Conservation (phyloP, 2,113 vertebrate species). For the Geothlypis trichas region DNA sequence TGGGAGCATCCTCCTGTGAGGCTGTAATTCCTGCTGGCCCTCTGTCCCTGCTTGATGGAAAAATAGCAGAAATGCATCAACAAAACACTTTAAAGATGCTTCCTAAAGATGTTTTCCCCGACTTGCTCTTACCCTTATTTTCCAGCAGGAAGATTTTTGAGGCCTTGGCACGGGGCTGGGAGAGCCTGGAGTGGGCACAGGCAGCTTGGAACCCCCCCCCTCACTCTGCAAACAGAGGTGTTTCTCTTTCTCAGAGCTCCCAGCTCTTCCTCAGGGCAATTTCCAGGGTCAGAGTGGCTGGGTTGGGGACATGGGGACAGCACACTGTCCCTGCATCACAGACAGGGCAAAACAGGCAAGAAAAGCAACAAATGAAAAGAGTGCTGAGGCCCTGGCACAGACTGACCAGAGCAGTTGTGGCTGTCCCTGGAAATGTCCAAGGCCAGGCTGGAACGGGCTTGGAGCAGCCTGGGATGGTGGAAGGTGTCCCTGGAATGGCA, state of each 20-base stretch:
- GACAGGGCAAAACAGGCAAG: background rate
- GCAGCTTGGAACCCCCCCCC: background rate
- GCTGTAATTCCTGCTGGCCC: background rate
- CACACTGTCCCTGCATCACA: background rate
- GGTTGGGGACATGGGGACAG: background rate
- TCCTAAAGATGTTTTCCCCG: no score
- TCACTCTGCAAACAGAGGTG: background rate
- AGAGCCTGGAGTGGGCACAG: background rate
- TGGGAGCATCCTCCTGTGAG: background rate
- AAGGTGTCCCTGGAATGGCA: background rate
- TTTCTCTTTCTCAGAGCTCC: background rate
- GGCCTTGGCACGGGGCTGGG: background rate
- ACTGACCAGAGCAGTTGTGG: accelerated
- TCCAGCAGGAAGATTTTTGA: background rate
- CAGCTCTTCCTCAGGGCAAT: background rate
- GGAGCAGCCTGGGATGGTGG: accelerated
- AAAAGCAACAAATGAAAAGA: background rate
- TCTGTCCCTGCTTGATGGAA: background rate
- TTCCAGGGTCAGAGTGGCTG: background rate
- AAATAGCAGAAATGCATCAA: no score
- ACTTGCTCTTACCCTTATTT: no score
- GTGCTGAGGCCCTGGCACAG: background rate
- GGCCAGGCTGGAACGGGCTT: background rate
- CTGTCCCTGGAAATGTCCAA: background rate
- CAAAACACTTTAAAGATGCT: no score